Evolutionary conservation across 1,140 invertebrate genomes (phyloP).

Genomic region (Coenobita brevimanus): DNA sequence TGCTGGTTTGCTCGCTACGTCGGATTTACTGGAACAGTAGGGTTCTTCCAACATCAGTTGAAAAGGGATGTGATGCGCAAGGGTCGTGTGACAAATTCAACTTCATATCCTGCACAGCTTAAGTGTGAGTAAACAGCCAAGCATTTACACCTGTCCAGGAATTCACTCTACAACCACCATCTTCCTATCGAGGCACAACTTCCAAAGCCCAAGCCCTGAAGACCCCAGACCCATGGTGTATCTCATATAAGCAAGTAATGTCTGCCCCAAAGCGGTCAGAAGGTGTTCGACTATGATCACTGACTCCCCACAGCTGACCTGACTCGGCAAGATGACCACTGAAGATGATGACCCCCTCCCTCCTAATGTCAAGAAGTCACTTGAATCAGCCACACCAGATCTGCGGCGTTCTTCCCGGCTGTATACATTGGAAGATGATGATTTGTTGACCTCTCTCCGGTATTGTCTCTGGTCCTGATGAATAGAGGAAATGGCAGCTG

Average conservation of each 20-base stretch:
- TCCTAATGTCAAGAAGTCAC: slow-evolving; percentile 54
- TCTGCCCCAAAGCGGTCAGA: slow-evolving; percentile 1
- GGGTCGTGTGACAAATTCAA: too few species aligned
- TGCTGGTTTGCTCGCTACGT: too few species aligned
- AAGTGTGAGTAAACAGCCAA: too few species aligned
- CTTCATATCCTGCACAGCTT: too few species aligned
- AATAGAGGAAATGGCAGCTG: slow-evolving; percentile 52
- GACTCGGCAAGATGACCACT: slow-evolving; percentile 49
- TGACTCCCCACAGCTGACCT: slow-evolving; percentile 38
- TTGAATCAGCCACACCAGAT: slow-evolving; percentile 14
- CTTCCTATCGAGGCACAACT: too few species aligned
- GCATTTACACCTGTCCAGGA: too few species aligned
- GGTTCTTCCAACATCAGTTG: too few species aligned
- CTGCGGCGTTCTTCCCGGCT: slow-evolving; percentile 43
- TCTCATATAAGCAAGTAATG: not conserved
- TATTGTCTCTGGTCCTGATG: slow-evolving; percentile 54
- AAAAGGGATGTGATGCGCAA: too few species aligned
- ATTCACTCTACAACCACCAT: too few species aligned
- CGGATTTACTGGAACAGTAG: too few species aligned
- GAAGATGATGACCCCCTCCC: slow-evolving; percentile 56
- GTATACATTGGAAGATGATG: slow-evolving; percentile 41
- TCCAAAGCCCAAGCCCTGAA: too few species aligned
- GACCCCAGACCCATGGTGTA: too few species aligned
- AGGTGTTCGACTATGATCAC: not conserved
- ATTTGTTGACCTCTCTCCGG: slow-evolving; percentile 46